Evolutionary conservation across 2,113 vertebrate species (phyloP), one percentile per base, ranked within the genome.

Genomic region (Ageneiosus marmoratus): DNA sequence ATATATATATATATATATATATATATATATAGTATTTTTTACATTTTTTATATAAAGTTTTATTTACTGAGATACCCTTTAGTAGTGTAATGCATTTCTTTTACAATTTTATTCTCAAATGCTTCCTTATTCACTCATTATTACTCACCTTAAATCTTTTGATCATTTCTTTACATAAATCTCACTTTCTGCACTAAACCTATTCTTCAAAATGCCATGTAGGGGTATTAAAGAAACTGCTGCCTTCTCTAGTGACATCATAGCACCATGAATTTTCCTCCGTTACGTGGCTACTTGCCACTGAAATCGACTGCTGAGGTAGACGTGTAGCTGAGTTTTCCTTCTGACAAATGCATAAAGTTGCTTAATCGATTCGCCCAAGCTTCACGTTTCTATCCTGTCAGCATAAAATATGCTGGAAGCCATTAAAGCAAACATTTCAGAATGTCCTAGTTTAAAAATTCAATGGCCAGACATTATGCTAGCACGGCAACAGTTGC

Each of bases 261-360:
- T 18, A 16, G 70, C 13, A 50, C 6, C 7, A 24, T 50, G n/a
- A 15, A 8, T 50, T 50, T 27, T 1, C 46, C 44, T 7, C 12
- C n/a, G 3, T 50, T 50, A n/a, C 29, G 70, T 73, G 13, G 46
- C n/a, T 73, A 9, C 69, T 73, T 51, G 51, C 29, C 69, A 48
- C 15, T 5, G 27, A 20, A 74, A 74, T 5, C 0, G 0, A 20
- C 48, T 20, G 46, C 72, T 11, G 48, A 74, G 46, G 46, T 50
- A 16, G 67, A 70, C 11, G 37, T 46, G 72, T 32, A 53, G n/a
- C 41, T 27, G 24, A 72, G 69, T 27, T 32, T 74, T 50, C 44
- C 46, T 41, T 75, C 55, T 48, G 69, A 73, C 69, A 73, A 27
- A 73, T 5, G 69, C n/a, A 48, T 48, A 73, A 48, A 46, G 44